Percentiles rank a stretch among this genome's conserved stretches.
Evolutionary conservation across 2,888 invertebrate genomes (phyloP).

Genomic region (Dusona sp.): DNA sequence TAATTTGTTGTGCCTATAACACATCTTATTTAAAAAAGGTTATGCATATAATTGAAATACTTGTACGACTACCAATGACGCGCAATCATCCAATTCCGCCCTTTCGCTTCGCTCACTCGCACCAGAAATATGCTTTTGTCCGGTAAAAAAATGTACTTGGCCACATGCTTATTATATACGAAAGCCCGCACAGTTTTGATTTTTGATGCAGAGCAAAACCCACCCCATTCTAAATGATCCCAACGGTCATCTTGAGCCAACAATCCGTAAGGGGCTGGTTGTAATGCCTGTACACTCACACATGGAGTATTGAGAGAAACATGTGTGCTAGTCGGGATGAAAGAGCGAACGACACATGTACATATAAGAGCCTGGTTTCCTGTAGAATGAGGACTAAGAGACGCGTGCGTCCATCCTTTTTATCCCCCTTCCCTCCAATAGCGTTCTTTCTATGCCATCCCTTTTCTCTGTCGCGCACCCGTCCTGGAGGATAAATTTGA

Average conservation of each 20-base stretch:
- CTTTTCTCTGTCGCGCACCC: constrained; percentile 61
- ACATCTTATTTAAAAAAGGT: neutral
- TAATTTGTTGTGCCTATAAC: neutral
- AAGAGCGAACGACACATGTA: constrained; percentile 60
- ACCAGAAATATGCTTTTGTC: constrained; percentile 13
- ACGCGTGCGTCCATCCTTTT: constrained; percentile 63
- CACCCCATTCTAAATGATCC: constrained; percentile 57
- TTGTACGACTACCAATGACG: constrained; percentile 44
- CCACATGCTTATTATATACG: constrained; percentile 29
- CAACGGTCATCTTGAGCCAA: constrained; percentile 70
- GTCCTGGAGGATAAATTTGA: constrained; percentile 68
- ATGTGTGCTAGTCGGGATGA: constrained; percentile 67
- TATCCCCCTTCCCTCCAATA: constrained; percentile 35
- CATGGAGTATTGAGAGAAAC: constrained; percentile 50
- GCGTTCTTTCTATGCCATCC: constrained; percentile 51
- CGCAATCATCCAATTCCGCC: constrained; percentile 3
- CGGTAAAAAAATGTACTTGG: constrained; percentile 62
- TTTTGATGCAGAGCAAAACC: constrained; percentile 7
- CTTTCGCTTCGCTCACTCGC: constrained; percentile 9
- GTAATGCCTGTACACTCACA: constrained; percentile 29
- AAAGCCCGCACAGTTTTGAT: constrained; percentile 41
- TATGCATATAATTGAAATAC: constrained; percentile 25
- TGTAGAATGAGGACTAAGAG: constrained; percentile 48
- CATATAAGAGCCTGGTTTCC: constrained; percentile 59
- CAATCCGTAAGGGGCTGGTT: constrained; percentile 52